Evolutionary conservation across 2,888 invertebrate genomes (phyloP).

Genomic region (Sphaerophoria rueppellii): DNA sequence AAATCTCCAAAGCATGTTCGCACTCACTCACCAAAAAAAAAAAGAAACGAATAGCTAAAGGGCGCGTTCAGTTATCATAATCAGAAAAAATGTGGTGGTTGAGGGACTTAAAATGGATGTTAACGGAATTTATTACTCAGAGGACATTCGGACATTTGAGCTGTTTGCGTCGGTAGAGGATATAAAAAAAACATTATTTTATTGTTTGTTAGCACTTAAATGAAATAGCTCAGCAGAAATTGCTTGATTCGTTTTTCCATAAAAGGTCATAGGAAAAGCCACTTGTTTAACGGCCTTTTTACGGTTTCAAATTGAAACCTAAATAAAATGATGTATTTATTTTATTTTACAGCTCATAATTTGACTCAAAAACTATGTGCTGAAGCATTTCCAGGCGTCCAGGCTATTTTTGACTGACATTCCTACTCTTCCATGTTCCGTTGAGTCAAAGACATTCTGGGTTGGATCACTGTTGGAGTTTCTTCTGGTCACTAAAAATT

Average conservation of each 20-base stretch:
- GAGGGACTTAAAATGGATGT: constrained; percentile 18
- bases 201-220: constrained; percentile 33
- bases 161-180: background rate
- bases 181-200: constrained; percentile 23
- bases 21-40: background rate
- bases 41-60: background rate
- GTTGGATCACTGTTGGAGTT: too few relatives aligned
- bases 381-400: too few relatives aligned
- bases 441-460: too few relatives aligned
- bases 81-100: constrained; percentile 11
- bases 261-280: background rate
- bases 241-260: background rate
- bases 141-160: background rate
- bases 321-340: background rate
- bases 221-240: constrained; percentile 26
- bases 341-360: background rate
- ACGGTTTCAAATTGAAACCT: background rate
- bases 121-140: constrained; percentile 18
- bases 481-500: too few relatives aligned
- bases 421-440: too few relatives aligned
- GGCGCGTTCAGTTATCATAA: constrained; percentile 49
- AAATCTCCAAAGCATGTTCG: constrained; percentile 39
- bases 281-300: constrained; percentile 60
- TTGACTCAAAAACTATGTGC: constrained; percentile 14
- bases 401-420: too few relatives aligned